These are phyloP conservation scores for Periophthalmodon schlosseri DNA, from an alignment of 2,113 vertebrate genomes.

Conservation along the genomic window DNA sequence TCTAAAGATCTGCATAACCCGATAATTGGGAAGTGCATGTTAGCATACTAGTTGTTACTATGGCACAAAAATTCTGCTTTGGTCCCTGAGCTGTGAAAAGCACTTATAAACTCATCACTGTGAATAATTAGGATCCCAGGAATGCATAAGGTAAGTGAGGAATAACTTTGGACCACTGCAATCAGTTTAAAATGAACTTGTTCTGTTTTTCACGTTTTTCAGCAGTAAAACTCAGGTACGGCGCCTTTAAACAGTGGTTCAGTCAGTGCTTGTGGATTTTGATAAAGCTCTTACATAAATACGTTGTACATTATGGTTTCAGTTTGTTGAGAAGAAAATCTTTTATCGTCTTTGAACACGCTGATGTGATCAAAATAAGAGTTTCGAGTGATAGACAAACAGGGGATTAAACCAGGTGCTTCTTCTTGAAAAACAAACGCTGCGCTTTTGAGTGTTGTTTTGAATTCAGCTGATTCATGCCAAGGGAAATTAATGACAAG, in stretches of 20 bases:
- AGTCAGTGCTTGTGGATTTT: slow-evolving; percentile 26
- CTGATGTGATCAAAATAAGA: slow-evolving; percentile 34
- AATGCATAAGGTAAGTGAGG: too few species aligned
- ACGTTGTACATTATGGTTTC: slow-evolving; percentile 45
- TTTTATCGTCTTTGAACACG: slow-evolving; percentile 44
- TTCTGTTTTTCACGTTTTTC: too few species aligned
- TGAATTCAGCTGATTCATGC: slow-evolving; percentile 52
- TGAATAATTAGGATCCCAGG: too few species aligned
- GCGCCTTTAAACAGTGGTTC: slow-evolving; percentile 2
- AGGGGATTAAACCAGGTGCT: slow-evolving; percentile 56
- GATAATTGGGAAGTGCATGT: too few species aligned
- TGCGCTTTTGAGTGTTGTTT: slow-evolving; percentile 40
- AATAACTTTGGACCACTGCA: too few species aligned
- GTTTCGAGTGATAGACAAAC: slow-evolving; percentile 24
- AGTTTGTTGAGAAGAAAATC: slow-evolving; percentile 44
- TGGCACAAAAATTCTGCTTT: too few species aligned
- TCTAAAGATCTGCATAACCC: background rate
- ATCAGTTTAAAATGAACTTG: too few species aligned
- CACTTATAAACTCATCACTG: too few species aligned
- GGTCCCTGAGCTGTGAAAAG: too few species aligned
- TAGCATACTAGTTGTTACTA: too few species aligned
- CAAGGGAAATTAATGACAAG: slow-evolving; percentile 19
- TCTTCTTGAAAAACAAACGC: slow-evolving; percentile 42
- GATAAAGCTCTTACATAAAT: slow-evolving; percentile 18
- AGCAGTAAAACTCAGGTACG: too few species aligned